Percentiles rank a stretch among this genome's conserved stretches.
phyloP scores from a whole-genome alignment of 2,888 invertebrate genomes.

The Anaspis maculata region DNA sequence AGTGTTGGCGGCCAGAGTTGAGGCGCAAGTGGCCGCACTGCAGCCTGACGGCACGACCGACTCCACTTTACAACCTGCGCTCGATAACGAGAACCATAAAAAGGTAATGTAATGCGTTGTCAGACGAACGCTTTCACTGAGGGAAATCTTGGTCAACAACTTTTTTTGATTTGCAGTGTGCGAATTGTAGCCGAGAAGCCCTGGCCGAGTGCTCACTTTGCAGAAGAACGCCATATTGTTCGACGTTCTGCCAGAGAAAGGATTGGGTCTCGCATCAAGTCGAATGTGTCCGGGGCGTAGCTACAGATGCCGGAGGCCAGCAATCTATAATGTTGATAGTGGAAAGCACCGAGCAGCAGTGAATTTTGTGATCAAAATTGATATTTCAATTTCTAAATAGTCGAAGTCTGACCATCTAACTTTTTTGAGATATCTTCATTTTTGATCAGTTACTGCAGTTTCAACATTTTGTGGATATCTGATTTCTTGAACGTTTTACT shows the following conservation, averaged over 20 bases:
- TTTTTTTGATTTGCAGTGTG: slow-evolving; percentile 59
- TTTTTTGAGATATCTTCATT: no score
- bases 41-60: slow-evolving; percentile 46
- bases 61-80: slow-evolving; percentile 49
- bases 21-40: slow-evolving; percentile 51
- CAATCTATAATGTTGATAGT: slow-evolving; percentile 83
- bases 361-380: no score
- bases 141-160: no score
- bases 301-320: slow-evolving; percentile 48
- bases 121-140: neutral
- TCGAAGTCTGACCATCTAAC: no score
- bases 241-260: slow-evolving; percentile 82
- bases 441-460: no score
- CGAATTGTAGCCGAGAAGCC: slow-evolving; percentile 83
- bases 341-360: slow-evolving; percentile 61
- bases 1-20: slow-evolving; percentile 58
- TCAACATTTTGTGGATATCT: no score
- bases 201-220: slow-evolving; percentile 82
- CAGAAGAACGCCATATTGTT: slow-evolving; percentile 79
- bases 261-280: slow-evolving; percentile 84
- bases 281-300: slow-evolving; percentile 67
- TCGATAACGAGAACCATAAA: slow-evolving; percentile 57
- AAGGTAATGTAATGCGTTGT: slow-evolving; percentile 48
- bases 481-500: no score
- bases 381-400: no score